A percentile compares a stretch with the other conserved stretches of the same genome.
Evolutionary conservation across 2,888 invertebrate genomes (phyloP).

Genomic region (Bibio marci): DNA sequence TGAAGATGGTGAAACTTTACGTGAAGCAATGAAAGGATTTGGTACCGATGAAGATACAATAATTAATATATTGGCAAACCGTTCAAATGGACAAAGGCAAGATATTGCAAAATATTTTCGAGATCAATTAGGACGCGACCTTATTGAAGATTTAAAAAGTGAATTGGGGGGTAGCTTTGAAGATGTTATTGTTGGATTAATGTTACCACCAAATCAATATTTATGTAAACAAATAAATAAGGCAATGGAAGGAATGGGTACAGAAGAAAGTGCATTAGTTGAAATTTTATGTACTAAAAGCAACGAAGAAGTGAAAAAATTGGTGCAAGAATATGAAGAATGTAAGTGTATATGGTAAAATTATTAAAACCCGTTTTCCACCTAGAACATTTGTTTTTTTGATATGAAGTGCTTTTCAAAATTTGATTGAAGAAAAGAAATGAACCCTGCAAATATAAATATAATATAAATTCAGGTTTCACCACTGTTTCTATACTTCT

Average conservation of each 20-base stretch:
- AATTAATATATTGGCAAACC: slow-evolving; percentile 48
- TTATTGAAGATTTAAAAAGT: slow-evolving; percentile 50
- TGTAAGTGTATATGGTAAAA: slow-evolving; percentile 35
- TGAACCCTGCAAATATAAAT: no score
- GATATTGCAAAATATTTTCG: slow-evolving; percentile 44
- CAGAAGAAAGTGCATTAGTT: slow-evolving; percentile 53
- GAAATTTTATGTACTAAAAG: slow-evolving; percentile 57
- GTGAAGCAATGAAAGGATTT: slow-evolving; percentile 58
- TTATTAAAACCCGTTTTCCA: no score
- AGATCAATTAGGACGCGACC: slow-evolving; percentile 39
- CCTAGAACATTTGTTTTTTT: no score
- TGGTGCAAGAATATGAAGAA: slow-evolving; percentile 44
- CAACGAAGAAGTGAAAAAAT: slow-evolving; percentile 44
- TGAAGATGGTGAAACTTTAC: slow-evolving; percentile 44
- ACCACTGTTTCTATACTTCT: no score
- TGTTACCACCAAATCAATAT: slow-evolving; percentile 48
- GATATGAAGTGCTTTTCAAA: no score
- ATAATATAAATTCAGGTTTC: no score
- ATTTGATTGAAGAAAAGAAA: no score
- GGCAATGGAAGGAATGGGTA: slow-evolving; percentile 59
- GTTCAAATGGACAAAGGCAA: slow-evolving; percentile 56
- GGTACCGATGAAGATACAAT: slow-evolving; percentile 62
- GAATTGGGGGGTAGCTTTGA: slow-evolving; percentile 64
- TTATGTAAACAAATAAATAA: slow-evolving; percentile 53
- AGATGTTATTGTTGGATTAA: slow-evolving; percentile 51